phyloP scores from a whole-genome alignment of 1,140 invertebrate genomes.

The Zophobas morio region DNA sequence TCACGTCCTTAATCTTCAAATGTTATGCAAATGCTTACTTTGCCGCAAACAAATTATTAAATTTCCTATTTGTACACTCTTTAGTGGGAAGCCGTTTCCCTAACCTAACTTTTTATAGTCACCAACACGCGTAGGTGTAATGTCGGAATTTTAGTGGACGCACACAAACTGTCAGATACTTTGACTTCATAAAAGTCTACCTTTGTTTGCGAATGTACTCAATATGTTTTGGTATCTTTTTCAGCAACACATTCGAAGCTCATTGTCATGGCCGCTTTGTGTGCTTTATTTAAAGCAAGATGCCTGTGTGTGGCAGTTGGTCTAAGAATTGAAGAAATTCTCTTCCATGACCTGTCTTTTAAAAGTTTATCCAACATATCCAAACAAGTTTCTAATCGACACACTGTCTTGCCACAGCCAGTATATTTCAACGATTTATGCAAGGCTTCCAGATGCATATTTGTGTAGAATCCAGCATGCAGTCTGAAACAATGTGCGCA shows the following conservation, averaged over 20 bases:
- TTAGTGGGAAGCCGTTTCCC: too few species aligned
- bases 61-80: too few species aligned
- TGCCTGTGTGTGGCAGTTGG: background rate
- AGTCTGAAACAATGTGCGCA: conserved; percentile 50
- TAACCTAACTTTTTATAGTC: too few species aligned
- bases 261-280: conserved; percentile 2
- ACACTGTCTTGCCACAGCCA: background rate
- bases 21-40: too few species aligned
- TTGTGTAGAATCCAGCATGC: conserved; percentile 50
- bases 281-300: background rate
- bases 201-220: background rate
- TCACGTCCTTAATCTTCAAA: too few species aligned
- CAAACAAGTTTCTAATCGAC: conserved; percentile 1
- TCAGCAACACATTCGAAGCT: background rate
- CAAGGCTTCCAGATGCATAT: conserved; percentile 50
- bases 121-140: too few species aligned
- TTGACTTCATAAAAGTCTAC: background rate
- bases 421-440: conserved; percentile 52
- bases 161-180: background rate
- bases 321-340: background rate
- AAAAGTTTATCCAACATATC: conserved; percentile 1
- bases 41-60: too few species aligned
- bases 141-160: too few species aligned
- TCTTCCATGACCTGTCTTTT: background rate
- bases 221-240: background rate